Conservation (phyloP, 2,888 invertebrate genomes). For the Papilio elwesi region DNA sequence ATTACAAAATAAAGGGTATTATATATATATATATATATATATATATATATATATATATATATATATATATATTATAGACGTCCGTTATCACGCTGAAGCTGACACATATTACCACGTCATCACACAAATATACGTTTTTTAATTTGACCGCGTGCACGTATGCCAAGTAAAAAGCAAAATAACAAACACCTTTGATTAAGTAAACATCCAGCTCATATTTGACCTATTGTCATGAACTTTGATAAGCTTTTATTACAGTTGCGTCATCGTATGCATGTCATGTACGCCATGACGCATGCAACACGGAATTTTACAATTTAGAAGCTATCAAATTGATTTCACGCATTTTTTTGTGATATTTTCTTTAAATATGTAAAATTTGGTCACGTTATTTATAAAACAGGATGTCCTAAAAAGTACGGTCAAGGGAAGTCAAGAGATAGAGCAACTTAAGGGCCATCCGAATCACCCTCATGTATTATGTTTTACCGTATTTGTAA, state of each 20-base stretch:
- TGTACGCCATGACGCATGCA: not conserved
- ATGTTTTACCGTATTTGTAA: too few relatives aligned
- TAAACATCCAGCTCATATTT: constrained; percentile 32
- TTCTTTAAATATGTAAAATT: too few relatives aligned
- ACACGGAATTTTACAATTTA: constrained; percentile 3
- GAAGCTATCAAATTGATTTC: not conserved
- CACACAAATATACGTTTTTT: not conserved
- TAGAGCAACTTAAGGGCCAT: too few relatives aligned
- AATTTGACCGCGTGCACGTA: not conserved
- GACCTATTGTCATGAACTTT: constrained; percentile 33
- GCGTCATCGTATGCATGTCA: constrained; percentile 9
- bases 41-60: too few relatives aligned
- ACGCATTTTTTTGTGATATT: not conserved
- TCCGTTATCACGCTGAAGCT: not conserved
- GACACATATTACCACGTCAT: not conserved
- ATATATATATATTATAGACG: not conserved
- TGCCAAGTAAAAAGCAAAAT: constrained; percentile 7
- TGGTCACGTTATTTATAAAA: too few relatives aligned
- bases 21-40: too few relatives aligned
- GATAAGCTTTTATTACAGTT: constrained; percentile 27
- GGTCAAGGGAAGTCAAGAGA: too few relatives aligned
- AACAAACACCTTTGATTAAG: constrained; percentile 6
- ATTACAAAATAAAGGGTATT: not conserved
- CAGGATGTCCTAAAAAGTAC: too few relatives aligned
- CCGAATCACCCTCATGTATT: too few relatives aligned